Conservation (phyloP, 1,140 invertebrate species). For the Zaprionus davidi region DNA sequence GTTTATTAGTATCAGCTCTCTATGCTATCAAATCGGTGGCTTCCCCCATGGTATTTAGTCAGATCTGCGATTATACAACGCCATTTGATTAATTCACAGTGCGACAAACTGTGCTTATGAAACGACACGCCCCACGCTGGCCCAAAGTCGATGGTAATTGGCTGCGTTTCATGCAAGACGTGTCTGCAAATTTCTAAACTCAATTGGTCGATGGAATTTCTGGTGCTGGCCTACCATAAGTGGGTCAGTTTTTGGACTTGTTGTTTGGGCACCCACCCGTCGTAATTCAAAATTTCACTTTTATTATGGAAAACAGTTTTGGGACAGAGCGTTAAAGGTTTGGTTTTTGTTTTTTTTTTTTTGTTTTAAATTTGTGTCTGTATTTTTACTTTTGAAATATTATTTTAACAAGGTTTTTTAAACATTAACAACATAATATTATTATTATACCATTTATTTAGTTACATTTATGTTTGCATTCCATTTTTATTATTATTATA, state of each 20-base stretch:
- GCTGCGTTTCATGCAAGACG: constrained; percentile 62
- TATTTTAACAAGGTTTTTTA: constrained; percentile 82
- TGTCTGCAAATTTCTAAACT: constrained; percentile 73
- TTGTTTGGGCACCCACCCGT: constrained; percentile 10
- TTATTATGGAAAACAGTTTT: constrained; percentile 41
- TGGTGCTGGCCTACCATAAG: constrained; percentile 39
- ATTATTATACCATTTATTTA: constrained; percentile 77
- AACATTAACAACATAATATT: constrained; percentile 83
- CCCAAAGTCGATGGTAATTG: constrained; percentile 61
- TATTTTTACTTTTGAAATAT: constrained; percentile 80
- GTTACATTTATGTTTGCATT: constrained; percentile 69
- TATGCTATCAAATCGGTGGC: background rate
- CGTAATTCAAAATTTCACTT: constrained; percentile 78
- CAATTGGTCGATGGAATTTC: constrained; percentile 76
- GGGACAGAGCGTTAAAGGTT: background rate
- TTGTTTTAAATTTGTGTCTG: constrained; percentile 45
- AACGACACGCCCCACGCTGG: constrained; percentile 36
- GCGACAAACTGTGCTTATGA: constrained; percentile 53
- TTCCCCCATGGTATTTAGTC: background rate
- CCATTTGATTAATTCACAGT: constrained; percentile 41
- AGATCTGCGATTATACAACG: constrained; percentile 25
- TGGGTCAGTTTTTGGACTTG: constrained; percentile 67
- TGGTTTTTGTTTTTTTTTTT: background rate
- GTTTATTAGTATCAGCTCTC: background rate
- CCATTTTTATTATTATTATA: constrained; percentile 34